Percentiles rank a stretch among this genome's conserved stretches.
These are phyloP conservation scores for Holacanthella duospinosa DNA, from an alignment of 2,888 invertebrate genomes.

Conservation along the genomic window DNA sequence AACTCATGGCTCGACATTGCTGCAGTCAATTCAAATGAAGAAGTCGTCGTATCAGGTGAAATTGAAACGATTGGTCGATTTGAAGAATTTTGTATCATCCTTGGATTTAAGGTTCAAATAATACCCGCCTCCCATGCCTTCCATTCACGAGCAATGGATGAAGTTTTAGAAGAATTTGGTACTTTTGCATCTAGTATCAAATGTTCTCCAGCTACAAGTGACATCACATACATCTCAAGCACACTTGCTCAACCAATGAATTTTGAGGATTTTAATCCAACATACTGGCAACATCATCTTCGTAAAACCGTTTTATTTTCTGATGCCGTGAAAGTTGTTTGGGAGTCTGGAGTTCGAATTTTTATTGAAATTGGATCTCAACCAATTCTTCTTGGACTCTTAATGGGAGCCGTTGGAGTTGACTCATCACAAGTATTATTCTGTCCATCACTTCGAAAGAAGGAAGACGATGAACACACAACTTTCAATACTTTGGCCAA, in stretches of 20 bases:
- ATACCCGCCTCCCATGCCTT: background rate
- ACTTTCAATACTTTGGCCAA: background rate
- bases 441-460: background rate
- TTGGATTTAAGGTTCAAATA: background rate
- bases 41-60: conserved; percentile 23
- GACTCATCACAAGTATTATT: background rate
- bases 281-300: background rate
- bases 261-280: background rate
- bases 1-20: conserved; percentile 24
- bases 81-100: background rate
- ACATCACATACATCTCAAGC: background rate
- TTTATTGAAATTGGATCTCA: background rate
- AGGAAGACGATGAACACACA: background rate
- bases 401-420: background rate
- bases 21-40: conserved; percentile 22
- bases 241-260: background rate
- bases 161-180: background rate
- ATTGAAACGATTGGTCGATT: conserved; percentile 3
- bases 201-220: background rate
- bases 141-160: conserved; percentile 1
- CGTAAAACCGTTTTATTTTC: background rate
- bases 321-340: background rate
- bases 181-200: background rate
- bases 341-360: background rate
- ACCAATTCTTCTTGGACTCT: background rate